These are phyloP conservation scores for Lucifuga dentata DNA, from an alignment of 2,113 vertebrate species.

Conservation along the genomic window DNA sequence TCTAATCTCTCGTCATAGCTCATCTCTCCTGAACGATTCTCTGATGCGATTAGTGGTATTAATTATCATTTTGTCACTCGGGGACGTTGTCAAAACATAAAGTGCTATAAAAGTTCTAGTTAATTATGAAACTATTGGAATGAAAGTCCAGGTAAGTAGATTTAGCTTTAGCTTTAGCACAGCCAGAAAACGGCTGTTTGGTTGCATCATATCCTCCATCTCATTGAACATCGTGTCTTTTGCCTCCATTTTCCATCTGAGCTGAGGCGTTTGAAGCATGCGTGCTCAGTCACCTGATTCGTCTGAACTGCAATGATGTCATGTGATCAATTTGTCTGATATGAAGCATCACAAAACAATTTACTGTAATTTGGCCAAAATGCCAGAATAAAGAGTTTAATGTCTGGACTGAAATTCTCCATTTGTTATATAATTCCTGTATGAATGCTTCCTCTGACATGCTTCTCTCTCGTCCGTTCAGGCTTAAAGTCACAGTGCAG, in stretches of 20 bases:
- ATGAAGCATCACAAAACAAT: not conserved
- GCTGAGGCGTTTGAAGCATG: slow-evolving; percentile 20
- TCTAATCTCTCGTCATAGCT: no score
- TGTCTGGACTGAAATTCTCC: slow-evolving; percentile 21
- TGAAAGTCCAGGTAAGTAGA: slow-evolving; percentile 53
- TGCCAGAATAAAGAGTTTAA: no score
- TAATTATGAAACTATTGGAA: no score
- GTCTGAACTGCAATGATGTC: slow-evolving; percentile 7
- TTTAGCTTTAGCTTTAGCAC: slow-evolving; percentile 21
- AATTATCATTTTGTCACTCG: slow-evolving; percentile 16
- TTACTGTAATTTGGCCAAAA: no score
- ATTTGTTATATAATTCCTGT: not conserved
- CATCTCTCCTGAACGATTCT: not conserved
- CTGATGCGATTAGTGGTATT: slow-evolving; percentile 2
- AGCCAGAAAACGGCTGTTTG: slow-evolving; percentile 14
- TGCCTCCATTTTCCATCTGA: slow-evolving; percentile 46
- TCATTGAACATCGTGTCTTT: slow-evolving; percentile 47
- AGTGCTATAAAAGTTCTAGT: no score
- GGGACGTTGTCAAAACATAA: no score
- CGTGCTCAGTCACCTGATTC: slow-evolving; percentile 17
- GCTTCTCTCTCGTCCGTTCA: slow-evolving; percentile 66
- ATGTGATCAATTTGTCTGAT: slow-evolving; percentile 7
- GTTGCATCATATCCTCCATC: slow-evolving; percentile 25
- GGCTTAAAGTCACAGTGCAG: slow-evolving; percentile 85
- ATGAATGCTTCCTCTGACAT: slow-evolving; percentile 2